Evolutionary conservation across 2,113 vertebrate genomes (phyloP), one percentile per base, ranked within the genome.

Genomic region (Hemibagrus wyckioides): DNA sequence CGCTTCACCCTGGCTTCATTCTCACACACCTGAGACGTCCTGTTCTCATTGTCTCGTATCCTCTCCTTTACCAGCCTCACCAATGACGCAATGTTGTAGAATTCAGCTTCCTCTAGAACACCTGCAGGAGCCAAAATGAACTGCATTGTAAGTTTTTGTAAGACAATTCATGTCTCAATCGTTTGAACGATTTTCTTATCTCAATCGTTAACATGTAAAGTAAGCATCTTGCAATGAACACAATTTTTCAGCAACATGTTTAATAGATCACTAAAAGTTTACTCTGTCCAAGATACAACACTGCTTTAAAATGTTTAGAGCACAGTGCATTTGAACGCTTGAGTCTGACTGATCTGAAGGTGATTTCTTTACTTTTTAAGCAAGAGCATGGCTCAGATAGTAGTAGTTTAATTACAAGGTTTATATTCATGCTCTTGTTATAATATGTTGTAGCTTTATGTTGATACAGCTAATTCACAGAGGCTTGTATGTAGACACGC

Each of bases 1-100:
- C 39, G 9, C 28, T 63, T 75, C 10, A 25, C 14, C 48, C 23
- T 50, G 63, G 56, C 61, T 82, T 19, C 23, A 28, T 63, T 28
- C 59, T 28, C 36, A 81, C 87, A 85, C 75, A 99, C 98, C 94
- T 99, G 98, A 80, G 98, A 99, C 10, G 98, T 99, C 92, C 98
- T 96, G 95, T 98, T 99, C 94, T 99, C 98, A 0, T 99, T 99
- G 93, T 99, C 98, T 92, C 98, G 96, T 94, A 99, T 99, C 91
- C 98, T 96, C 90, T 99, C 98, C 91, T 99, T 99, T 73, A 99
- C 97, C 94, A 99, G 93, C 84, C 98, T 94, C 92, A 99, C 98
- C 0, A 99, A 95, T 0, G 97, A 98, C 0, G 97, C 98, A 0
- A 99, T 99, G 91, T 99, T 99, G 93, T 99, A 99, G 89, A 99